These are phyloP conservation scores for Calliphora vicina DNA, from an alignment of 1,140 invertebrate species.

Conservation along the genomic window DNA sequence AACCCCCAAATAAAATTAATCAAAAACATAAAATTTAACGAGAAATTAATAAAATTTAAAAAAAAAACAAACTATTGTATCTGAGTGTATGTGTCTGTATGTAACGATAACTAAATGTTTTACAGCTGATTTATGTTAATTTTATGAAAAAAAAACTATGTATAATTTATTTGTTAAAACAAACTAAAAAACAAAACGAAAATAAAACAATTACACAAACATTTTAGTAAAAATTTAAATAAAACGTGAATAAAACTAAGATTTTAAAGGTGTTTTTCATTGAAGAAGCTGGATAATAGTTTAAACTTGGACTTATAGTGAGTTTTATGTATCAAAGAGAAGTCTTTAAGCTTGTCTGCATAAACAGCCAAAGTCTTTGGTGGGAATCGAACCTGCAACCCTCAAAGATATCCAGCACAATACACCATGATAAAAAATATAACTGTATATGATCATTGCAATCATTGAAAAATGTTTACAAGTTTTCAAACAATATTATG, in stretches of 20 bases:
- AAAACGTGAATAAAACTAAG: not conserved
- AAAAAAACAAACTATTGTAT: not conserved
- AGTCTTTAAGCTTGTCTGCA: too few species aligned
- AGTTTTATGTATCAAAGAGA: too few species aligned
- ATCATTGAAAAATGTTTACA: too few species aligned
- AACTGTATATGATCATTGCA: too few species aligned
- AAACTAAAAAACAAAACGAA: not conserved
- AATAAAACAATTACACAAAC: not conserved
- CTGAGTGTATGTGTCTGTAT: not conserved
- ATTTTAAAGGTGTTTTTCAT: too few species aligned
- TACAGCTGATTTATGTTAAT: slow-evolving; percentile 13
- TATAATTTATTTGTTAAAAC: not conserved
- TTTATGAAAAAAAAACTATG: not conserved
- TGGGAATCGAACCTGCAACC: too few species aligned
- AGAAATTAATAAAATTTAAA: not conserved
- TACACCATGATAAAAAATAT: too few species aligned
- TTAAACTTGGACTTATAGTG: too few species aligned
- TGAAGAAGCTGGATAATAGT: too few species aligned
- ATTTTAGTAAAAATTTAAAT: not conserved
- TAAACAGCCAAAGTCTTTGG: too few species aligned
- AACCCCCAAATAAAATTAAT: slow-evolving; percentile 11
- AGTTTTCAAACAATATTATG: too few species aligned
- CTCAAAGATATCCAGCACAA: too few species aligned
- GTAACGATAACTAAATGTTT: not conserved
- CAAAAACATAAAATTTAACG: not conserved